Conservation (phyloP, 2,888 invertebrate species). For the Mellilla xanthometata region DNA sequence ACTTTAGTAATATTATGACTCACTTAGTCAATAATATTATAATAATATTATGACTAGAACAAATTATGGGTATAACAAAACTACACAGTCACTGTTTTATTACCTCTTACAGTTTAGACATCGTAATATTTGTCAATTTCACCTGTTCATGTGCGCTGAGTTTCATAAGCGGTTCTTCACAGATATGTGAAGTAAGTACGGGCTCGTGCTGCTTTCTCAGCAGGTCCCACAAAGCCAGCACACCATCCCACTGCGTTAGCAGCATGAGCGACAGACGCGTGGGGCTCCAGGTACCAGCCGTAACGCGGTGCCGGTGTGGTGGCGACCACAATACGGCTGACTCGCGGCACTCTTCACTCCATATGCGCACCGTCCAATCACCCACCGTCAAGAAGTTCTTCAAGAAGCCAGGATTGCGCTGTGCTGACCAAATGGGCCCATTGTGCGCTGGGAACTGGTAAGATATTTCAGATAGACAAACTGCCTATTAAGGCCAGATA, state of each 20-base stretch:
- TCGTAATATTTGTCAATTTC: too few species aligned
- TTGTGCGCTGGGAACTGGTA: not conserved
- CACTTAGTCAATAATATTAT: too few species aligned
- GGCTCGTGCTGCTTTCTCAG: slow-evolving; percentile 91
- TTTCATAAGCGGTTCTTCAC: slow-evolving; percentile 60
- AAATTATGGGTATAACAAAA: too few species aligned
- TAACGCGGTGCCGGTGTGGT: slow-evolving; percentile 84
- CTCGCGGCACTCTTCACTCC: slow-evolving; percentile 97
- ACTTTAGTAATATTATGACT: too few species aligned
- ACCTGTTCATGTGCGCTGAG: slow-evolving; percentile 1
- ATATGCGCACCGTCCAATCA: slow-evolving; percentile 95
- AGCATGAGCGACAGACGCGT: slow-evolving; percentile 53
- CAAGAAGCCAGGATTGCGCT: slow-evolving; percentile 94
- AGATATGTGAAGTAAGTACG: slow-evolving; percentile 80
- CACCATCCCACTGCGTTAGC: slow-evolving; percentile 90
- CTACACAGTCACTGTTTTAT: too few species aligned
- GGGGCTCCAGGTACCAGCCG: slow-evolving; percentile 87
- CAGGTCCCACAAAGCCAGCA: slow-evolving; percentile 93
- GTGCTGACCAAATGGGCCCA: slow-evolving; percentile 82
- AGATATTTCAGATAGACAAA: too few species aligned
- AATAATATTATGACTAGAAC: too few species aligned
- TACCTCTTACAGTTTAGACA: too few species aligned
- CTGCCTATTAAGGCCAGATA: too few species aligned
- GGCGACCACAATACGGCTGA: slow-evolving; percentile 95
- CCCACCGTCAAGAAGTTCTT: slow-evolving; percentile 97